Percentiles rank a stretch among this genome's conserved stretches.
phyloP scores from a whole-genome alignment of 2,113 vertebrate genomes.

The Protobothrops mucrosquamatus region DNA sequence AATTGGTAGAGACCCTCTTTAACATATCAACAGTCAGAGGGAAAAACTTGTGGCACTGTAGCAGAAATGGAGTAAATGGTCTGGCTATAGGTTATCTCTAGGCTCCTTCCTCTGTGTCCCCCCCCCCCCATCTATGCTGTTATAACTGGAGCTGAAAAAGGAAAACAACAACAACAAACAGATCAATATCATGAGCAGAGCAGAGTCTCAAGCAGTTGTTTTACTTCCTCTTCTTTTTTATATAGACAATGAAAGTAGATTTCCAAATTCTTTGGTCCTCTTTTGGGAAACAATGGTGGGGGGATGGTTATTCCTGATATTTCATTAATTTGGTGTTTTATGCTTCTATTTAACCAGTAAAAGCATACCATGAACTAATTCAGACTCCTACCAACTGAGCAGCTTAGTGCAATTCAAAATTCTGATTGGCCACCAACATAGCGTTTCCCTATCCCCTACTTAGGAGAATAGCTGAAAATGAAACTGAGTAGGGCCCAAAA shows the following conservation, averaged over 20 bases:
- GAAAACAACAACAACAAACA: neutral
- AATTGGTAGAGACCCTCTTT: neutral
- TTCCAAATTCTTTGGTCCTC: neutral
- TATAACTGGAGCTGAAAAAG: neutral
- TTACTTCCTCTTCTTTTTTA: neutral
- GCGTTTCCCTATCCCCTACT: neutral
- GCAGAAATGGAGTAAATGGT: neutral
- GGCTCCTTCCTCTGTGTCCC: neutral
- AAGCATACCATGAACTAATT: neutral
- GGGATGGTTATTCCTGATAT: neutral
- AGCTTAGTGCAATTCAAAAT: neutral
- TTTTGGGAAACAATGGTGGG: neutral
- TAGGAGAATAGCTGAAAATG: neutral
- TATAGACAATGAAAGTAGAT: neutral
- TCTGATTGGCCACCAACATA: neutral
- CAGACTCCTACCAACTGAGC: neutral
- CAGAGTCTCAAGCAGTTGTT: neutral
- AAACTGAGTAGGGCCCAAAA: neutral
- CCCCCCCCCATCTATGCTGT: neutral
- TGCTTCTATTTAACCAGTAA: neutral
- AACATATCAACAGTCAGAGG: neutral
- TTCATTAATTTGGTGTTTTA: neutral
- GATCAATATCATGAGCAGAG: neutral
- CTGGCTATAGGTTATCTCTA: neutral
- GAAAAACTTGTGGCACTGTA: neutral